These are phyloP conservation scores for Drosophila merina DNA, from an alignment of 2,888 invertebrate genomes.

Conservation along the genomic window DNA sequence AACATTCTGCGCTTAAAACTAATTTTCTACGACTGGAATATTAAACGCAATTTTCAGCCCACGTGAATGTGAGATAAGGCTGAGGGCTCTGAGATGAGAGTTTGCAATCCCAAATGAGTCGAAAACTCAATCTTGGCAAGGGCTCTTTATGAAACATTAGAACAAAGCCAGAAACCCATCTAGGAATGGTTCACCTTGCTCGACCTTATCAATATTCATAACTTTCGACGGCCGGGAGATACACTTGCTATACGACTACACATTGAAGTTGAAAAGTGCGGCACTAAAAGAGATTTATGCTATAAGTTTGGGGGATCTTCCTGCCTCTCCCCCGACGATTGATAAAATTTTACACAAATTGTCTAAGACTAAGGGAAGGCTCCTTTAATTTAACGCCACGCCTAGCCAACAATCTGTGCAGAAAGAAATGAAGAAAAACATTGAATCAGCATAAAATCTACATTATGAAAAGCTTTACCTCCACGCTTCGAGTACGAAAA, in stretches of 20 bases:
- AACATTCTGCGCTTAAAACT: conserved; percentile 61
- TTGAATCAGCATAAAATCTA: conserved; percentile 80
- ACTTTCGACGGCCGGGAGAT: conserved; percentile 42
- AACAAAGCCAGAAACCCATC: conserved; percentile 47
- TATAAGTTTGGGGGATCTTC: conserved; percentile 25
- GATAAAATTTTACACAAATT: conserved; percentile 50
- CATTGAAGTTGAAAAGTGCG: conserved; percentile 3
- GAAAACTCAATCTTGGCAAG: conserved; percentile 58
- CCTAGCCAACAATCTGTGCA: conserved; percentile 57
- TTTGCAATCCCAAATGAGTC: conserved; percentile 65
- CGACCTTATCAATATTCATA: conserved; percentile 72
- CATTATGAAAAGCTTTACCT: conserved; percentile 70
- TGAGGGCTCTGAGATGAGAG: conserved; percentile 4
- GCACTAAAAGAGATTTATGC: conserved; percentile 57
- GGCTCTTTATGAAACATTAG: conserved; percentile 55
- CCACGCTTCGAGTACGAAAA: conserved; percentile 54
- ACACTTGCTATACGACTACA: not conserved
- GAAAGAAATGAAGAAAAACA: conserved; percentile 57
- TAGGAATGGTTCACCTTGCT: conserved; percentile 27
- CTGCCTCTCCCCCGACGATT: conserved; percentile 42
- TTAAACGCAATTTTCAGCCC: conserved; percentile 62
- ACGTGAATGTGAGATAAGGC: conserved; percentile 37
- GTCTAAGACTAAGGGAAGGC: conserved; percentile 41
- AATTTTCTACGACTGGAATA: conserved; percentile 71
- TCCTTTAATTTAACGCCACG: conserved; percentile 71